Evolutionary conservation across 2,113 vertebrate species (phyloP).

Genomic region (Machaerirhynchus nigripectus): DNA sequence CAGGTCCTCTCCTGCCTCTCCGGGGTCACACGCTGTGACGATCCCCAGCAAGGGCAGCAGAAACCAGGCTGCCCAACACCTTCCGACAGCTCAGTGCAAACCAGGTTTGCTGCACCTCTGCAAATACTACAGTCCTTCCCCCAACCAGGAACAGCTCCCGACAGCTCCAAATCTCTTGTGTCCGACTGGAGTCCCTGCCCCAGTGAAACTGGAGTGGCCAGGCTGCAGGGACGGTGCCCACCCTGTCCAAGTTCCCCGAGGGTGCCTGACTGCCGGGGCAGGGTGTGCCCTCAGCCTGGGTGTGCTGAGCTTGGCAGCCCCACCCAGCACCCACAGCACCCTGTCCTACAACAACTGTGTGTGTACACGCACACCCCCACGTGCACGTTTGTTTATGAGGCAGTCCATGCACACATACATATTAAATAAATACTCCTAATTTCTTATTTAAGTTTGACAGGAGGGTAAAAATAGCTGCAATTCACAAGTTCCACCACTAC

Average conservation of each 20-base stretch:
- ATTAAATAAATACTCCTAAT: not conserved
- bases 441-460: not conserved
- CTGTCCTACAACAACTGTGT: not conserved
- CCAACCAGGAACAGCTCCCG: not conserved
- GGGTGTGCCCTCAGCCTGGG: not conserved
- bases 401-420: not conserved
- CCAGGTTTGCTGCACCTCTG: not conserved
- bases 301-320: not conserved
- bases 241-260: accelerated
- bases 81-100: not conserved
- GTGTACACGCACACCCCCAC: not conserved
- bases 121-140: not conserved
- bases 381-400: not conserved
- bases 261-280: not conserved
- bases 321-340: not conserved
- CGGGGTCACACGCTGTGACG: accelerated
- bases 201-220: accelerated
- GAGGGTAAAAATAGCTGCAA: conserved; percentile 48
- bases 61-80: accelerated
- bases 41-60: not conserved
- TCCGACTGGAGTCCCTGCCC: not conserved
- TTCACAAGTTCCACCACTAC: conserved; percentile 15
- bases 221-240: not conserved
- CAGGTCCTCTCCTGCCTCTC: not conserved
- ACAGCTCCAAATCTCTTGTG: not conserved